Percentiles rank a stretch among this genome's conserved stretches.
Conservation (phyloP, 1,140 invertebrate genomes). For the Sarcophaga peregrina region DNA sequence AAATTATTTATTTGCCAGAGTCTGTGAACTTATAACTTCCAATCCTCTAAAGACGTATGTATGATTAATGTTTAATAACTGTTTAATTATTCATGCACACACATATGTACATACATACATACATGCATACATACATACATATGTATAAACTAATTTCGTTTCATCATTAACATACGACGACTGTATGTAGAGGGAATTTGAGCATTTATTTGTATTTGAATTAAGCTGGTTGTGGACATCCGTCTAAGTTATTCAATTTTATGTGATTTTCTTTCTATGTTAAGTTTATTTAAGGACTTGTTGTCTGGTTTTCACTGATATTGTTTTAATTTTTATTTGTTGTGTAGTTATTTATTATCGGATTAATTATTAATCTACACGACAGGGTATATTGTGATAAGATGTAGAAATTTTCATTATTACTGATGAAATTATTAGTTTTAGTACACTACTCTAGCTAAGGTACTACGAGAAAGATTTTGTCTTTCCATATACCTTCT, state of each 20-base stretch:
- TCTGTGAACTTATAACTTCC: neutral
- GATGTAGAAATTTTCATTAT: neutral
- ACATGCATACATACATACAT: neutral
- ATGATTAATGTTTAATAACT: conserved; percentile 16
- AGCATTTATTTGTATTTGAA: too few relatives aligned
- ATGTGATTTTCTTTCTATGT: neutral
- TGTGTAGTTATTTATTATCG: neutral
- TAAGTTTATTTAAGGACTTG: neutral
- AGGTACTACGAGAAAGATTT: too few relatives aligned
- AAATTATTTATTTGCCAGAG: neutral
- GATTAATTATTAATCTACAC: neutral
- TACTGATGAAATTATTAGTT: too few relatives aligned
- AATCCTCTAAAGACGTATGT: conserved; percentile 10
- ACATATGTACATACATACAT: neutral
- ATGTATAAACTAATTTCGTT: neutral
- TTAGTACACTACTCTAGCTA: too few relatives aligned
- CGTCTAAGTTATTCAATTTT: neutral
- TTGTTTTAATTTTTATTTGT: neutral
- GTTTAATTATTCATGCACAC: neutral
- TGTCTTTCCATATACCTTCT: too few relatives aligned
- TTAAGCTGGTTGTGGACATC: too few relatives aligned
- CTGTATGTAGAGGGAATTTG: too few relatives aligned
- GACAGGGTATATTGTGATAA: neutral
- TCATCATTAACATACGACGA: neutral
- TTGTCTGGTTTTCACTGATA: neutral